Base-by-base conservation (phyloP, 2,888 invertebrate species). In the Ophonus ardosiacus region DNA sequence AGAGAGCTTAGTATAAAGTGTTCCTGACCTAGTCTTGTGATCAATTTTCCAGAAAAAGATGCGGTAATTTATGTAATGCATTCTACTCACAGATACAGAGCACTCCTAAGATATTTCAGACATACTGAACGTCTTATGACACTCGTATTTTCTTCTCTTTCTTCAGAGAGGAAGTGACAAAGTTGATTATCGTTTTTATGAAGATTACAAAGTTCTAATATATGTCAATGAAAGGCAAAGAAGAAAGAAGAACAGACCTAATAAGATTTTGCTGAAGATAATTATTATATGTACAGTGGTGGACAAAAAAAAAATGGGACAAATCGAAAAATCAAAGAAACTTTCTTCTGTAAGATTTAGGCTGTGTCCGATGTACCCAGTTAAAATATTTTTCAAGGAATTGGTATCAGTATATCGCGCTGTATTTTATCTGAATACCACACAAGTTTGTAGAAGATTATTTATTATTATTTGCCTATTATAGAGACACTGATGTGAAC, bases 41-140 rank as follows among this genome's bases (percentile, higher is more conserved):
- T 71, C 82, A 82, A 82, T 82, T 82, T 71, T 17, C 82, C 82
- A 82, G 68, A 82, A 82, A 82, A 82, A 82, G 71, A 57, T 81
- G 56, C 17, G 71, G 56, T 57, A 82, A 82, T 71, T 71, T 68
- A 71, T 82, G 71, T 82, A 82, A 82, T 57, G 68, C 57, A 71
- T 68, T 31, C 31, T 31, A 31, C 31, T 31, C 31, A 31, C 31
- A 31, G 4, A 31, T 31, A 31, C 43, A 13, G 43, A 51, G 43
- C 43, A 51, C 43, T 13, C 13, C 10, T 51, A 31, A 31, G 31
- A 31, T 31, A 31, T 31, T 31, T 31, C 5, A 51, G 43, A 51
- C 43, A 51, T 13, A 51, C 43, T 51, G 43, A 51, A 13, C 43
- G 43, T 51, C 43, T 51, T 51, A 51, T 51, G 43, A 51, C 1